phyloP scores from a whole-genome alignment of 1,140 invertebrate genomes.

The Ridgeia piscesae region DNA sequence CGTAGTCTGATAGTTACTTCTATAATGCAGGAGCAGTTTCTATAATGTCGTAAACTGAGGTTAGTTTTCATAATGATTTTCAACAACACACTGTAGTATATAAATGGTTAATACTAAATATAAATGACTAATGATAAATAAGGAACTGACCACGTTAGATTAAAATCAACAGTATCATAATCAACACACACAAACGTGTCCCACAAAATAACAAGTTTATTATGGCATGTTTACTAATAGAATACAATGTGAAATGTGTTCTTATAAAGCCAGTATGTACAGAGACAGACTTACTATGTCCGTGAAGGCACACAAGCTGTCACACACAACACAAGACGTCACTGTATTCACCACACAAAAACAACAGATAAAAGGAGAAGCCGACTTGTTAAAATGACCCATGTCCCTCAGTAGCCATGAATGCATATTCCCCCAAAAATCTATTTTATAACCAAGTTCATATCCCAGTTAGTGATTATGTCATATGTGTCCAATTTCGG shows the following conservation, averaged over 20 bases:
- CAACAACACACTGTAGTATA: no score
- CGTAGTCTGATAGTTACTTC: no score
- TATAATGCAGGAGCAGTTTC: no score
- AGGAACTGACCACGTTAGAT: no score
- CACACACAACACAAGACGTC: no score
- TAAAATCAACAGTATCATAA: neutral
- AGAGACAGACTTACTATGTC: neutral
- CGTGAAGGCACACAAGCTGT: neutral
- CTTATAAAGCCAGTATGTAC: neutral
- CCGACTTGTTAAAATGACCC: neutral
- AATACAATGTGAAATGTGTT: neutral
- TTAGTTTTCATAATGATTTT: no score
- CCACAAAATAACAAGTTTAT: slow-evolving; percentile 6
- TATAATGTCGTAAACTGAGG: no score
- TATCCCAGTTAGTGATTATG: neutral
- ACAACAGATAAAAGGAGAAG: neutral
- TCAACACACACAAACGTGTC: neutral
- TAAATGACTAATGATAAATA: no score
- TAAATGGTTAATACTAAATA: no score
- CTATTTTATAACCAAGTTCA: neutral
- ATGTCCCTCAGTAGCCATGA: neutral
- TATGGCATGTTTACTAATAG: neutral
- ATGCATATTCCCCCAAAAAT: neutral
- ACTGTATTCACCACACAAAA: neutral
- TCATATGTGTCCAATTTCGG: neutral